Evolutionary conservation across 2,888 invertebrate genomes (phyloP), one percentile per base, ranked within the genome.

Genomic region (Troilus luridus): DNA sequence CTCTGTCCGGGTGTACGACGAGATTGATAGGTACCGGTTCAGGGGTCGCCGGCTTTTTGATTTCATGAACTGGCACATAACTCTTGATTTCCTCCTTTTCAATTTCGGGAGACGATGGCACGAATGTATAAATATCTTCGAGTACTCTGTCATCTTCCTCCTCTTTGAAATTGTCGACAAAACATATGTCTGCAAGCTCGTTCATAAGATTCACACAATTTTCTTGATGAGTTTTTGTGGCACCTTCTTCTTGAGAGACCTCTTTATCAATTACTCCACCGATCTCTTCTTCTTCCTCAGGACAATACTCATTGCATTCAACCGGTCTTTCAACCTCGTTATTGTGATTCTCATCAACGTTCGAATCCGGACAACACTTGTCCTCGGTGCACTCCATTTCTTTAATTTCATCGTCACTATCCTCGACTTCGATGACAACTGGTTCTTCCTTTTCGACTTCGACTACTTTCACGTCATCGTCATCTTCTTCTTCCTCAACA

Each of bases 51-150:
- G 85, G 58, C 88, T 88, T 90, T n/a, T 91, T 89, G 11, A 90
- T 85, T 19, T 90, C 90, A 21, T 90, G 90, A 21, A 88, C 72
- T 24, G 91, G 91, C 56, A 88, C 72, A 10, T 72, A 56, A 21
- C 88, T 91, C 85, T 92, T 91, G 5, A 90, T 56, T 72, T 92
- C 91, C 12, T 88, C 81, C 24, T 92, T 91, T 89, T 91, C 91
- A 1, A 88, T 54, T n/a, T 56, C 90, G 6, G 92, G 77, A 9
- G 92, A 92, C 59, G 92, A 91, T 60, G 92, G 91, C 77, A 92
- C 92, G 90, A 92, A 92, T 17, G 91, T 92, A 88, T 92, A 92
- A 41, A 92, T 91, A 91, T 92, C 92, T 56, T 92, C 91, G 67
- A 92, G 90, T 41, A 90, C 88, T 90, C 88, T 58, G 21, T 72